phyloP scores from a whole-genome alignment of 2,797 vertebrate genomes.

The Myripristis jacobus region DNA sequence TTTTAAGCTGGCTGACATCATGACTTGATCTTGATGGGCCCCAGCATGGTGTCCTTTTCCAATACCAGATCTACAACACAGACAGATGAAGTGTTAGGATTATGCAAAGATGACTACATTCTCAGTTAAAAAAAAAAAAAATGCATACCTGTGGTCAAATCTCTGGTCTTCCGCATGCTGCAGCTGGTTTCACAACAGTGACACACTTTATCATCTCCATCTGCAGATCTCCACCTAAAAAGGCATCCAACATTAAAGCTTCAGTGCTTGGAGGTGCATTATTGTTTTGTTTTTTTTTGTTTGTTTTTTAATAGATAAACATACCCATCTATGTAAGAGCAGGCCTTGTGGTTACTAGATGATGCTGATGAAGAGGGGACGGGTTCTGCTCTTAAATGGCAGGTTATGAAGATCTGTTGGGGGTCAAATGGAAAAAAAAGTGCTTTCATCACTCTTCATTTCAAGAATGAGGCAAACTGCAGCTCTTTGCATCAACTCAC shows the following conservation, averaged over 20 bases:
- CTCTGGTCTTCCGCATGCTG: background rate
- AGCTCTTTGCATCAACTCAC: background rate
- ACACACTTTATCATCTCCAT: background rate
- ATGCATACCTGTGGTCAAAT: background rate
- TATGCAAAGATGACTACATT: background rate
- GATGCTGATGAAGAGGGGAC: background rate
- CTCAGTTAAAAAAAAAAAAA: background rate
- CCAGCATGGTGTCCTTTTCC: background rate
- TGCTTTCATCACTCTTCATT: no score
- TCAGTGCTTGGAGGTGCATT: no score
- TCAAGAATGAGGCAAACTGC: no score
- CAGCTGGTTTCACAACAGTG: background rate
- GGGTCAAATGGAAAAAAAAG: background rate
- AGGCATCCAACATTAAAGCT: background rate
- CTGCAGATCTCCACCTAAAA: slow-evolving; percentile 1
- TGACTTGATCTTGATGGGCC: background rate
- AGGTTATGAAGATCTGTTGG: background rate
- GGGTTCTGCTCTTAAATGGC: background rate
- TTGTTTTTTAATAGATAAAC: background rate
- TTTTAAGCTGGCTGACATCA: background rate
- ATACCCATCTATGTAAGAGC: slow-evolving; percentile 1
- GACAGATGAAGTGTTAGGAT: background rate
- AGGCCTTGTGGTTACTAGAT: background rate
- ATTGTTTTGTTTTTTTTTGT: no score
- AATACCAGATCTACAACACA: background rate